A percentile compares a stretch with the other conserved stretches of the same genome.
Conservation (phyloP, 2,888 invertebrate species). For the Chelonus formosanus region DNA sequence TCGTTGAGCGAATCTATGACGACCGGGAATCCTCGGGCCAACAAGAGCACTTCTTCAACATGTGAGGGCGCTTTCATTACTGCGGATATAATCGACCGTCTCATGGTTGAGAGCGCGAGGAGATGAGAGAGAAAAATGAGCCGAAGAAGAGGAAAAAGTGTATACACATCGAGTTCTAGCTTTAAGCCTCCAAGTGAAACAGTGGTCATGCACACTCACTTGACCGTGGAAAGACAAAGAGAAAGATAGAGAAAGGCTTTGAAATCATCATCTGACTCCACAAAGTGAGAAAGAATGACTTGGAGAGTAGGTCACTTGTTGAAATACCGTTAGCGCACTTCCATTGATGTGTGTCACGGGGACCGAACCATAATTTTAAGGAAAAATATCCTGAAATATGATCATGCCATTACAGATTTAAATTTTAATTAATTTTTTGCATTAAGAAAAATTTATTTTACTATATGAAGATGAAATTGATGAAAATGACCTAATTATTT, state of each 20-base stretch:
- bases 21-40: slow-evolving; percentile 33
- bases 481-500: too few species aligned
- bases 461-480: background rate
- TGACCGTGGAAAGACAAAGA: slow-evolving; percentile 43
- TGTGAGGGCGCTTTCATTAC: slow-evolving; percentile 61
- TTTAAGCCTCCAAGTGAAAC: slow-evolving; percentile 24
- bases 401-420: too few species aligned
- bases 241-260: slow-evolving; percentile 34
- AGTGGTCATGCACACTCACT: slow-evolving; percentile 29
- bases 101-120: slow-evolving; percentile 34
- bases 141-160: slow-evolving; percentile 50
- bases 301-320: slow-evolving; percentile 59
- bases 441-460: slow-evolving; percentile 16
- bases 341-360: slow-evolving; percentile 63
- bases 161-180: slow-evolving; percentile 37
- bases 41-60: slow-evolving; percentile 53
- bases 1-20: slow-evolving; percentile 16
- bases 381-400: slow-evolving; percentile 18
- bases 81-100: slow-evolving; percentile 54
- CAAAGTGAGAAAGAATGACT: slow-evolving; percentile 35
- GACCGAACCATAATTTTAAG: slow-evolving; percentile 42
- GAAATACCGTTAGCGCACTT: slow-evolving; percentile 60
- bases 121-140: slow-evolving; percentile 12
- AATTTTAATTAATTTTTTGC: slow-evolving; percentile 29
- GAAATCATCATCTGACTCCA: slow-evolving; percentile 28